Percentiles rank a stretch among this genome's conserved stretches.
Conservation (phyloP, 2,797 vertebrate species). For the Buphagus erythrorhynchus region DNA sequence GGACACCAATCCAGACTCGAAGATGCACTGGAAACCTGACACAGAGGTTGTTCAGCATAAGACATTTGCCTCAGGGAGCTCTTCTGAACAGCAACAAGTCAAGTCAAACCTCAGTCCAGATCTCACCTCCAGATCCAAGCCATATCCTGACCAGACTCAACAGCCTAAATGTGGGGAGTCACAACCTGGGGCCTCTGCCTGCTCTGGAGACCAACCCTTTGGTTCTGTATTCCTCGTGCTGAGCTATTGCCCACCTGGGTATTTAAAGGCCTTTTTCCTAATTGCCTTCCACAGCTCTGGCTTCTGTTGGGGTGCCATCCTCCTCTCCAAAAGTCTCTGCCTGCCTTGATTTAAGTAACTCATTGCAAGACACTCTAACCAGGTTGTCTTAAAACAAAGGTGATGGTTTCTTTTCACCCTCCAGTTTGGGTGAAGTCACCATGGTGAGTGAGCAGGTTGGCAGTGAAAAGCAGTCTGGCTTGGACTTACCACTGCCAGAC, state of each 20-base stretch:
- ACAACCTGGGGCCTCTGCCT: background rate
- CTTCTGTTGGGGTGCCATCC: background rate
- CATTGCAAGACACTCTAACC: background rate
- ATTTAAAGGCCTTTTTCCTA: background rate
- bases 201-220: background rate
- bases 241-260: background rate
- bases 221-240: background rate
- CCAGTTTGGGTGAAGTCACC: background rate
- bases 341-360: background rate
- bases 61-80: background rate
- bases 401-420: background rate
- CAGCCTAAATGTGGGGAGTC: background rate
- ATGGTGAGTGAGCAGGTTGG: background rate
- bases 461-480: background rate
- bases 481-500: background rate
- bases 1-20: background rate
- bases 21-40: background rate
- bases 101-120: background rate
- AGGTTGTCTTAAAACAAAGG: background rate
- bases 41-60: background rate
- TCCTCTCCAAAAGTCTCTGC: background rate
- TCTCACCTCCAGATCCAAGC: background rate
- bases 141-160: background rate
- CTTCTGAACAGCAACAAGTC: background rate
- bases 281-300: background rate